Conservation (phyloP, 2,113 vertebrate genomes). For the Ibidorhyncha struthersii region DNA sequence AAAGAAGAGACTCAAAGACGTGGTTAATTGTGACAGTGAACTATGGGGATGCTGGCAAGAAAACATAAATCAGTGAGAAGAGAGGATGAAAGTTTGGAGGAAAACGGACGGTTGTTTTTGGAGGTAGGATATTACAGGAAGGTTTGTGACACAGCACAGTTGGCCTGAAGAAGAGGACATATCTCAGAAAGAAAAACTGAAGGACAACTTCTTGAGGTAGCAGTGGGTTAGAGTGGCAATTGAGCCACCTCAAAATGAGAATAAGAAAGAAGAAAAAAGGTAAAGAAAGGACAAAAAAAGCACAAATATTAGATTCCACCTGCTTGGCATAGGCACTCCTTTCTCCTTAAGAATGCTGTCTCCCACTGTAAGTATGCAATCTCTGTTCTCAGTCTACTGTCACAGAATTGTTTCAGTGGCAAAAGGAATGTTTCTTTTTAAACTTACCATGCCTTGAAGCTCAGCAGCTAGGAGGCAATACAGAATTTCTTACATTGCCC, state of each 20-base stretch:
- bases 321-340: not conserved
- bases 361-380: not conserved
- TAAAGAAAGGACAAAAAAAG: not conserved
- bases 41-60: not conserved
- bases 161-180: not conserved
- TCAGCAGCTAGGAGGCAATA: not conserved
- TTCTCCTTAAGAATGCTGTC: not conserved
- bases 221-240: not conserved
- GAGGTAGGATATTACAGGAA: not conserved
- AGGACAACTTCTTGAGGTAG: not conserved
- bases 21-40: not conserved
- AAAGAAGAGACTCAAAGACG: not conserved
- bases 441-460: not conserved
- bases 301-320: not conserved
- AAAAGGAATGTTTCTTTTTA: not conserved
- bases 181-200: not conserved
- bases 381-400: not conserved
- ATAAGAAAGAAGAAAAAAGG: not conserved
- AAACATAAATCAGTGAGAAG: not conserved
- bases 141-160: not conserved
- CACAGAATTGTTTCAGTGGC: not conserved
- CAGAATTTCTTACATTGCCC: not conserved
- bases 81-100: not conserved
- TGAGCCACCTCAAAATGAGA: not conserved
- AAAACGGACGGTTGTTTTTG: rapidly evolving